These are phyloP conservation scores for Sarcophaga caerulescens DNA, from an alignment of 2,888 invertebrate genomes.

Conservation along the genomic window DNA sequence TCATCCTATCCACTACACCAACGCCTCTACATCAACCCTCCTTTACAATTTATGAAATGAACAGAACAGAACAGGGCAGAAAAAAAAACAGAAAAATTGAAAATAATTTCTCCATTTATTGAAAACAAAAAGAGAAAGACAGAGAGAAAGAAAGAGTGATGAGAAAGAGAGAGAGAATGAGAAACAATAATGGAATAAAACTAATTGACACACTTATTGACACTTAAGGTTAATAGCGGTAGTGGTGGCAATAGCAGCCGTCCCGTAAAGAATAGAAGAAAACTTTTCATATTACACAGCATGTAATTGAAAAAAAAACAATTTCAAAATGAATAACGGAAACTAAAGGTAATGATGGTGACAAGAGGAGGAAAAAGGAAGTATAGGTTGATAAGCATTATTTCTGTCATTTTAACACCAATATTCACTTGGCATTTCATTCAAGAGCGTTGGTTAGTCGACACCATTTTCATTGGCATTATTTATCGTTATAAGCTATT, in stretches of 20 bases:
- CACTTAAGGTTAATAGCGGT: conserved; percentile 35
- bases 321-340: background rate
- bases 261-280: conserved; percentile 1
- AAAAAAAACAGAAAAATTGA: conserved; percentile 1
- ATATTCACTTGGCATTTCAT: background rate
- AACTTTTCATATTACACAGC: conserved; percentile 24
- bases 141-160: too few species aligned
- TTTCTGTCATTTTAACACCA: background rate
- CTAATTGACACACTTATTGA: conserved; percentile 58
- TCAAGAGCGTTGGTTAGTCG: too few species aligned
- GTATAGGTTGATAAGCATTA: background rate
- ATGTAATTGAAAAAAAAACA: conserved; percentile 16
- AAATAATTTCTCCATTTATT: background rate
- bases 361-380: background rate
- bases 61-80: background rate
- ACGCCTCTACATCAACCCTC: background rate
- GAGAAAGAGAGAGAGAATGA: too few species aligned
- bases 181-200: background rate
- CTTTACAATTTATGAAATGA: background rate
- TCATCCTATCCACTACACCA: background rate
- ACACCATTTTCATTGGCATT: too few species aligned
- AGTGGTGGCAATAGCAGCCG: background rate
- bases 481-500: too few species aligned
- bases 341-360: background rate
- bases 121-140: background rate